Evolutionary conservation across 2,113 vertebrate species (phyloP), one percentile per base, ranked within the genome.

Genomic region (Malaclemys terrapin): DNA sequence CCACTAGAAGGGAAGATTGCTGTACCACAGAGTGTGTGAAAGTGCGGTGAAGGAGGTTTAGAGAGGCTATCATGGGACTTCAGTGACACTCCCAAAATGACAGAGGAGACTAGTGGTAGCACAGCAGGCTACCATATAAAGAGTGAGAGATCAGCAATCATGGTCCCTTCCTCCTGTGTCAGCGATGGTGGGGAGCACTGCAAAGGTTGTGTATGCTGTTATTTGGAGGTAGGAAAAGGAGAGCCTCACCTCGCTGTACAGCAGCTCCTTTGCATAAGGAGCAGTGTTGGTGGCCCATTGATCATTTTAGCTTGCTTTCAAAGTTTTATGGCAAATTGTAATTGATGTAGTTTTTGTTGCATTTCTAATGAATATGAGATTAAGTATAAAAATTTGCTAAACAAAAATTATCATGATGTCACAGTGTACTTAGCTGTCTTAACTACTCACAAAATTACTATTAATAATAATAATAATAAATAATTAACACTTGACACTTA

Each of bases 381-480:
- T 87, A 94, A 84, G 91, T 95, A 90, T 95, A 47, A 76, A 47
- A 27, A 76, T 25, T 95, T 82, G 78, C 89, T 93, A 92, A 95
- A 93, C 86, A 96, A 53, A 91, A 96, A 50, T 25, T 81, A 89
- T 94, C 72, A 54, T 95, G 65, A 38, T 72, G 94, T 96, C 90
- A 92, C 45, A 91, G 19, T 1, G 1, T 38, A 17, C 5, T 20
- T 10, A 5, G 38, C 81, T 91, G 83, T 82, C 90, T 50, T 69
- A 83, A 10, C 62, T 2, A 5, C 2, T 11, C 1, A 11, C n/a
- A 82, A 22, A 10, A 1, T 92, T 95, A 78, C 89, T 81, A 75
- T 95, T 91, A 62, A 86, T 3, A 47, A 86, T 53, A 59, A 31
- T 62, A 0, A 0, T 91, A 94, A 0, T 45, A 86, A 62, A 86